These are phyloP conservation scores for Tethya wilhelma DNA, from an alignment of 37 sponge, comb jelly and placozoan species.

Conservation along the genomic window DNA sequence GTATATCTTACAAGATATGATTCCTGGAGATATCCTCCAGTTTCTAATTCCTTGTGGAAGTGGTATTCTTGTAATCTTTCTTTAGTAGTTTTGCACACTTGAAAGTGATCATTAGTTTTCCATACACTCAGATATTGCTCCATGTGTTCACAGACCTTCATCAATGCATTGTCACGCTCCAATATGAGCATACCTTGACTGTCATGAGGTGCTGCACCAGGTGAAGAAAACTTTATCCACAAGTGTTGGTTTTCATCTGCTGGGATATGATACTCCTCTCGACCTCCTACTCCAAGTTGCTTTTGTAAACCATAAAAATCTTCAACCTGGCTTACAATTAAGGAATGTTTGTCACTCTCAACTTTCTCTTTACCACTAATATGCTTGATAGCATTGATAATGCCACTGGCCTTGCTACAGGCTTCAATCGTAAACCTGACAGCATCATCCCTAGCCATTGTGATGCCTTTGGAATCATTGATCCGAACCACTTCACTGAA, in stretches of 20 bases:
- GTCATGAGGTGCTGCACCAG: neutral
- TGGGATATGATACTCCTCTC: neutral
- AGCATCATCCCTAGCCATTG: neutral
- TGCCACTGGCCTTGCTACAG: neutral
- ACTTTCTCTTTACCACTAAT: neutral
- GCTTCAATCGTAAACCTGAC: neutral
- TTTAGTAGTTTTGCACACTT: neutral
- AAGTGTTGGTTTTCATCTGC: neutral
- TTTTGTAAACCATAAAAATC: conserved; percentile 15
- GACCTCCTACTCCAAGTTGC: neutral
- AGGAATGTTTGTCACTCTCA: too few relatives aligned
- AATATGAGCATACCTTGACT: conserved; percentile 21
- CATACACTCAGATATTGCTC: neutral
- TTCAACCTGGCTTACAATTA: neutral
- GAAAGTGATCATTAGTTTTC: neutral
- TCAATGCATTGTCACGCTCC: neutral
- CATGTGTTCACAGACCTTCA: neutral
- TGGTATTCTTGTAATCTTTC: neutral
- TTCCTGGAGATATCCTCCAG: conserved; percentile 2
- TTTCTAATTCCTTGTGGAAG: conserved; percentile 1
- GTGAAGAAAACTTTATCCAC: neutral
- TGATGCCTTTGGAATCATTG: neutral
- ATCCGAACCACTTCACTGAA: neutral
- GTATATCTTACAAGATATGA: neutral
- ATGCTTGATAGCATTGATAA: neutral